These are phyloP conservation scores for Kryptolebias ocellatus DNA, from an alignment of 2,797 vertebrate genomes.

Conservation along the genomic window DNA sequence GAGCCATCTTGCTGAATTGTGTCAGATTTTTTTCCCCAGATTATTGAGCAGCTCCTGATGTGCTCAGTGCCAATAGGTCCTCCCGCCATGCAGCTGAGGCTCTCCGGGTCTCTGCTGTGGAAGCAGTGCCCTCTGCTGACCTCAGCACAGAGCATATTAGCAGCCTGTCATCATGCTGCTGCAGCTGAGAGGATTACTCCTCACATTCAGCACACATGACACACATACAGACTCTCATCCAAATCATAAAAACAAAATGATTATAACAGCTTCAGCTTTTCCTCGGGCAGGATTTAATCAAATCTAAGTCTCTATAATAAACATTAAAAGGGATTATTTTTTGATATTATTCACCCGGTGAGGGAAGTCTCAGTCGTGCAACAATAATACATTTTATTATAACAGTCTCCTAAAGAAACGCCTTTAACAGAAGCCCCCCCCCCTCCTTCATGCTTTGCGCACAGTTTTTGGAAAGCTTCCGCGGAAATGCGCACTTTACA, in stretches of 20 bases:
- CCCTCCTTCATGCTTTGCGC: background rate
- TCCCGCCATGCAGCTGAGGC: slow-evolving; percentile 5
- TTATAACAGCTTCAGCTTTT: slow-evolving; percentile 3
- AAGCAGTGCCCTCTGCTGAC: slow-evolving; percentile 77
- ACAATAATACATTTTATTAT: background rate
- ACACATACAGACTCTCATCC: slow-evolving; percentile 10
- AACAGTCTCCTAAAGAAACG: background rate
- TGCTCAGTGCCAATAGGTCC: no score
- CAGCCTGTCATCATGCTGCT: slow-evolving; percentile 44
- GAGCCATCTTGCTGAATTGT: no score
- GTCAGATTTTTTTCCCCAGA: no score
- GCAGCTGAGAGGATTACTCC: slow-evolving; percentile 59
- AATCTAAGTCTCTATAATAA: background rate
- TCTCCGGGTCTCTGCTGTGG: slow-evolving; percentile 13
- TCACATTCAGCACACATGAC: slow-evolving; percentile 37
- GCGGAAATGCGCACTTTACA: slow-evolving; percentile 9
- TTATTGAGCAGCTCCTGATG: background rate
- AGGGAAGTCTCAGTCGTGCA: background rate
- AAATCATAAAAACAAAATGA: background rate
- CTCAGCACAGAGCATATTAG: slow-evolving; percentile 63
- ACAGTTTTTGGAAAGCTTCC: background rate
- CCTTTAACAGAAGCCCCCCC: background rate
- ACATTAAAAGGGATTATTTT: background rate
- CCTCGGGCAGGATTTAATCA: background rate
- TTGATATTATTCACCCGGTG: no score